Base-by-base conservation (phyloP, 2,888 invertebrate genomes). In the Cheilosia grossa region DNA sequence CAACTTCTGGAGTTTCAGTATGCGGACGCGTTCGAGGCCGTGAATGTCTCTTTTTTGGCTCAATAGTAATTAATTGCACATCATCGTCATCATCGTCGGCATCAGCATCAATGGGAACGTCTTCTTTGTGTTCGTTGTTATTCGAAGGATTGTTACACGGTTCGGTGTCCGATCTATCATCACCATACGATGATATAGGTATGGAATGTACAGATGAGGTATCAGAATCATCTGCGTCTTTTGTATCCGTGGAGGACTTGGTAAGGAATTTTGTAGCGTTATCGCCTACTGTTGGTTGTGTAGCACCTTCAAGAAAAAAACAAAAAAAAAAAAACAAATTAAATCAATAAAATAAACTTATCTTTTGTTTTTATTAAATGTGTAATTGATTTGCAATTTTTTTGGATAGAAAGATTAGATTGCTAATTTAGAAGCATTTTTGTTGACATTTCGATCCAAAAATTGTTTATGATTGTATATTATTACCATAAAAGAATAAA, bases 171-270 rank as follows among this genome's bases (percentile, higher is more conserved):
- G 89, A 89, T 56, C 89, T 89, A 21, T 90, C 90, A 72, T 90
- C 91, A 10, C 90, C 91, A 82, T 90, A 91, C 17, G 90, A 90
- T 9, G 90, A 90, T n/a, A 92, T 91, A 0, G 92, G 92, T 89
- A 92, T 92, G 58, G 92, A 92, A 64, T 91, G 91, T 30, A 92
- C 90, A 6, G 90, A 92, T 61, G 88, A 89, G 6, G 82, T 73
- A 56, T 91, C 90, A 0, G 91, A 91, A 61, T 90, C 90, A 24
- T 88, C 73, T 66, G 79, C 87, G 33, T 85, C 81, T 47, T 85
- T 63, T 15, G 75, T 78, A n/a, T 86, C 85, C 1, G 82, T 72
- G n/a, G 87, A 81, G 21, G 87, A 80, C 5, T 74, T 82, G 10
- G 78, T 44, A 15, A 21, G 44, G 13, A 66, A 27, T 87, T 87